Evolutionary conservation across 2,888 invertebrate genomes (phyloP), one percentile per base, ranked within the genome.

Genomic region (Erpobdella octoculata): DNA sequence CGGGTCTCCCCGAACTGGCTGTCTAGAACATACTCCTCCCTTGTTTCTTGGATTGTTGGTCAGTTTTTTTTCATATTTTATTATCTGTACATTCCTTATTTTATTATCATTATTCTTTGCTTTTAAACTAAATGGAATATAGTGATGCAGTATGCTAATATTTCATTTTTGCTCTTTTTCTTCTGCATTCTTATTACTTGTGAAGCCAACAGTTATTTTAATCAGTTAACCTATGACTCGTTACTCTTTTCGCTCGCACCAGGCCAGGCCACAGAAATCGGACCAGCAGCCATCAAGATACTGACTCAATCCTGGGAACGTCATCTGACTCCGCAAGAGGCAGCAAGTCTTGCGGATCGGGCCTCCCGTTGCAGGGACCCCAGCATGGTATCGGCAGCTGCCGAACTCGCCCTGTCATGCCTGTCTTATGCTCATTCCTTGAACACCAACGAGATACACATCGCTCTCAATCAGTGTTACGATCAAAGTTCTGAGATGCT

Each of bases 301-400:
- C 86, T 98, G 64, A 94, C 97, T 65, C 94, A 96, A 79, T 95
- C 95, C 0, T 99, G 98, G 98, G 95, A 96, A 83, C 92, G 93
- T n/a, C 98, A 98, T 83, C 85, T 99, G 72, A 98, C 98, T 0
- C 97, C 98, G 0, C 92, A 95, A 0, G 98, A 99, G 85, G 93
- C 94, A 0, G 96, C 93, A 0, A 90, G 91, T 73, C 91, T 98
- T 80, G 96, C 97, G 0, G 97, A 98, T 83, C 88, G 94, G 71
- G 96, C 96, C 0, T 93, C 94, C 0, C 88, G 95, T 28, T 93
- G 94, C 0, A 90, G 93, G 79, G 97, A 98, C 84, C 90, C 90
- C 58, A 90, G 90, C 78, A 93, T 95, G 86, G 91, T 94, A 0
- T 88, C 91, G 71, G 93, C 95, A 37, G 96, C 96, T 0, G 93